Evolutionary conservation across 2,888 invertebrate genomes (phyloP).

Genomic region (Silvanus unidentatus): DNA sequence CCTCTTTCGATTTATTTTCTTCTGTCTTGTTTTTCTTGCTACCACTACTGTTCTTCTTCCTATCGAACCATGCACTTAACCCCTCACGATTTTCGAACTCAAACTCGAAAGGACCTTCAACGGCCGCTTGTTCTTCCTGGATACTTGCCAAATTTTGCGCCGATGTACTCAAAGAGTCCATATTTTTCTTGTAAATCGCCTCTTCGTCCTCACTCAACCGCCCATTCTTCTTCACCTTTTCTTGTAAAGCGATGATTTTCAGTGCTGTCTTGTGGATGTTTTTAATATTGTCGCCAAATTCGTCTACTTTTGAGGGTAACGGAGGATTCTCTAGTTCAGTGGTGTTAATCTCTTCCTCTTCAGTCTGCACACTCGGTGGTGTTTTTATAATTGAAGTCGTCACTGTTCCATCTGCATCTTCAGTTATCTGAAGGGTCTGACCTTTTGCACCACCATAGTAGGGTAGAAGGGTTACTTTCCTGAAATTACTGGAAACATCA

Average conservation of each 20-base stretch:
- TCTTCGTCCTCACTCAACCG: conserved; percentile 52
- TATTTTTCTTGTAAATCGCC: conserved; percentile 52
- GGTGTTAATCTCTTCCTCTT: conserved; percentile 14
- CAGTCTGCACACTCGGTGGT: conserved; percentile 24
- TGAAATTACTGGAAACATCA: conserved; percentile 15
- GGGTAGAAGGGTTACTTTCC: conserved; percentile 48
- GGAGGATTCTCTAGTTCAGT: conserved; percentile 39
- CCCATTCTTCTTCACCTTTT: conserved; percentile 56
- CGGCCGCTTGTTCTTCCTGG: conserved; percentile 31
- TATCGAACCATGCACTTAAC: conserved; percentile 38
- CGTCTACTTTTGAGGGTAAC: conserved; percentile 32
- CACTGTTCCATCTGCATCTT: conserved; percentile 49
- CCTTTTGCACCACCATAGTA: conserved; percentile 71
- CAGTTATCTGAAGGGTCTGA: conserved; percentile 58
- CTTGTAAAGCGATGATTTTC: conserved; percentile 56
- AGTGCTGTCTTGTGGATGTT: conserved; percentile 55
- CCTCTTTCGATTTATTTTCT: conserved; percentile 25
- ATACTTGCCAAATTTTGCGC: conserved; percentile 37
- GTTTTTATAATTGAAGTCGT: conserved; percentile 43
- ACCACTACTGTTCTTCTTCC: conserved; percentile 35
- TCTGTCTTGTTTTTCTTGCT: conserved; percentile 22
- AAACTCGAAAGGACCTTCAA: conserved; percentile 18
- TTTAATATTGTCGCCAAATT: conserved; percentile 52
- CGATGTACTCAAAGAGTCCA: conserved; percentile 44
- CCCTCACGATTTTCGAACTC: conserved; percentile 33